Evolutionary conservation across 2,797 vertebrate genomes (phyloP).

Genomic region (Chrysocyon brachyurus): DNA sequence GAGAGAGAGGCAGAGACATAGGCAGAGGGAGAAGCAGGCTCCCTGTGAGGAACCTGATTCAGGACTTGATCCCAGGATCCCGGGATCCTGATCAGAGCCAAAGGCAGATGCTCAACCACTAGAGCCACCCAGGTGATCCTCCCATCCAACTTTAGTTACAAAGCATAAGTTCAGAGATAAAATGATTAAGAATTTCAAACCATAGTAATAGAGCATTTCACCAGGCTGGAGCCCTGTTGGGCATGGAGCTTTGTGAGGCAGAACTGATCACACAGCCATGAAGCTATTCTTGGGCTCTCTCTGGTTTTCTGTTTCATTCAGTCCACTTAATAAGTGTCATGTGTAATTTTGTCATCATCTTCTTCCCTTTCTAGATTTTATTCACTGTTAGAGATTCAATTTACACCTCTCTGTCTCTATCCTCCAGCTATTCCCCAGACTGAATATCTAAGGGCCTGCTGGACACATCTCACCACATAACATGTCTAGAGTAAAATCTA

Average conservation of each 20-base stretch:
- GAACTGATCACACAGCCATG: rapidly evolving
- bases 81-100: no score
- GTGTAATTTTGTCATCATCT: background rate
- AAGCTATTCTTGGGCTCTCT: background rate
- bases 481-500: slow-evolving; percentile 1
- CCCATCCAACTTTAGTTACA: background rate
- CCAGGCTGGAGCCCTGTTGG: background rate
- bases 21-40: no score
- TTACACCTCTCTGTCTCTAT: background rate
- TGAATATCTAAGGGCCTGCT: background rate
- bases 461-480: background rate
- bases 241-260: no score
- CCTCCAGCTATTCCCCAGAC: background rate
- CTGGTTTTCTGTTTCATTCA: background rate
- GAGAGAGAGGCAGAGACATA: no score
- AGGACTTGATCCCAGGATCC: no score
- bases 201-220: background rate
- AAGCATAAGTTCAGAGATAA: background rate
- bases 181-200: background rate
- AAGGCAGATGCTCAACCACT: no score
- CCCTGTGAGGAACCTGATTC: no score
- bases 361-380: background rate
- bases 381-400: background rate
- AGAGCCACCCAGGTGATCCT: no score
- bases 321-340: background rate